Evolutionary conservation across 2,113 vertebrate genomes (phyloP).

Genomic region (Ahaetulla prasina): DNA sequence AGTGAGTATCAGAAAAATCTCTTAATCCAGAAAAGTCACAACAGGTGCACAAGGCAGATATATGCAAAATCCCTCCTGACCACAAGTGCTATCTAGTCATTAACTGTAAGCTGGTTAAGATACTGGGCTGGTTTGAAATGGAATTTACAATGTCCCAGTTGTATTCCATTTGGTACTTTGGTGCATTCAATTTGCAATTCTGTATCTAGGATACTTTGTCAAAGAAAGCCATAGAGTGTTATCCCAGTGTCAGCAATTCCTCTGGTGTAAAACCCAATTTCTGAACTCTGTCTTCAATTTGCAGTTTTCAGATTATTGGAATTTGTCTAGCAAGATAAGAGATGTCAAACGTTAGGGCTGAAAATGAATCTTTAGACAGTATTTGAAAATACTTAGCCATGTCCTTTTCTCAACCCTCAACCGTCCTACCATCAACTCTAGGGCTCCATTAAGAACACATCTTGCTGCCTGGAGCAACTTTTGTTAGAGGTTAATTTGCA

Average conservation of each 20-base stretch:
- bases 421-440: not conserved
- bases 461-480: not conserved
- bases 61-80: not conserved
- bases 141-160: not conserved
- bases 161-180: not conserved
- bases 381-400: not conserved
- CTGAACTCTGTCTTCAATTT: not conserved
- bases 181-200: not conserved
- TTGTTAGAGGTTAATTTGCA: not conserved
- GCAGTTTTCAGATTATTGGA: not conserved
- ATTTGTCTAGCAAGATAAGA: not conserved
- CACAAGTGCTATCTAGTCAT: not conserved
- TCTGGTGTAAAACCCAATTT: not conserved
- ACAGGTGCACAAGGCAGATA: not conserved
- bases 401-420: not conserved
- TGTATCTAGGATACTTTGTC: not conserved
- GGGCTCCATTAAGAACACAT: not conserved
- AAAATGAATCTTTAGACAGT: not conserved
- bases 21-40: not conserved
- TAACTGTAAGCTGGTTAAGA: not conserved
- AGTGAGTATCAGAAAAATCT: not conserved
- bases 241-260: not conserved
- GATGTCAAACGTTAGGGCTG: not conserved
- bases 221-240: not conserved
- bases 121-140: not conserved